Percentiles rank a stretch among this genome's conserved stretches.
Evolutionary conservation across 2,888 invertebrate genomes (phyloP).

Genomic region (Synanthedon myopaeformis): DNA sequence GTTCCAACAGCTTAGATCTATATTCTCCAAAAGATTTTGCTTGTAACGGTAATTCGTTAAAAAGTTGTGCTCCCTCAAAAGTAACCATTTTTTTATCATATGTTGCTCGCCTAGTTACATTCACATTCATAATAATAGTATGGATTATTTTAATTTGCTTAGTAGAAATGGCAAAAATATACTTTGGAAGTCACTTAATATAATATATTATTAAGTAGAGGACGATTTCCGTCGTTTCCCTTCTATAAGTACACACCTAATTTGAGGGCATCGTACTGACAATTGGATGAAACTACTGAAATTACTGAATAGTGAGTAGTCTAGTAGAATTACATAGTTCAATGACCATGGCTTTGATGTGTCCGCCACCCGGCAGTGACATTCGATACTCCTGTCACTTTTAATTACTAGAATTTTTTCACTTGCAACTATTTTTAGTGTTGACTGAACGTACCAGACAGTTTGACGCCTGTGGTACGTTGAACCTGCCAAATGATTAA

Average conservation of each 20-base stretch:
- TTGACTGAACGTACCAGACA: slow-evolving; percentile 18
- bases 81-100: too few species aligned
- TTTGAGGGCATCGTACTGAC: slow-evolving; percentile 21
- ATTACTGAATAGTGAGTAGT: slow-evolving; percentile 2
- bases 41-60: too few species aligned
- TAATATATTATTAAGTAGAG: neutral
- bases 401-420: slow-evolving; percentile 22
- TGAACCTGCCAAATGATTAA: slow-evolving; percentile 21
- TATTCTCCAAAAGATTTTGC: too few species aligned
- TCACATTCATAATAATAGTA: too few species aligned
- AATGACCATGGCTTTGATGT: slow-evolving; percentile 19
- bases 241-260: neutral
- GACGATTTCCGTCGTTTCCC: neutral
- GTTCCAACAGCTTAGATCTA: too few species aligned
- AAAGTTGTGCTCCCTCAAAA: too few species aligned
- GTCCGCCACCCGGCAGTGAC: slow-evolving; percentile 11
- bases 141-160: too few species aligned
- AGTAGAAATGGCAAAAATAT: too few species aligned
- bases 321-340: slow-evolving; percentile 10
- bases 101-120: too few species aligned
- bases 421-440: slow-evolving; percentile 21
- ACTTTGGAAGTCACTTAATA: too few species aligned
- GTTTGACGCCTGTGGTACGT: slow-evolving; percentile 24
- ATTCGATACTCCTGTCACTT: slow-evolving; percentile 21
- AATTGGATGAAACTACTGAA: slow-evolving; percentile 26